Conservation (phyloP, 2,797 vertebrate species). For the Phalloptychus januarius region DNA sequence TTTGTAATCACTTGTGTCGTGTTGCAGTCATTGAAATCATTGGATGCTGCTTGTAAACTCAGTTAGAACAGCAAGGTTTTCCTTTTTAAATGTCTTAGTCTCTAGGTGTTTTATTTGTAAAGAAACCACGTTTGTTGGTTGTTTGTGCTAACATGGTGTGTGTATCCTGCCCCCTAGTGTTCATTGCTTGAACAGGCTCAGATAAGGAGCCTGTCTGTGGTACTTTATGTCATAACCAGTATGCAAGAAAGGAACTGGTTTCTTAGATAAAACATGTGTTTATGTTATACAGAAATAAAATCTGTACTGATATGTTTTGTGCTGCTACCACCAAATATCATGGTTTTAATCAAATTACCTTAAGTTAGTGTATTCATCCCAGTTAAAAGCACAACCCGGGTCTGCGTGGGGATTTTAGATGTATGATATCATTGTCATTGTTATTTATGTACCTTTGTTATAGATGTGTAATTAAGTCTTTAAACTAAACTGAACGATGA, state of each 20-base stretch:
- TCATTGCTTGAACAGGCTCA: constrained; percentile 55
- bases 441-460: constrained; percentile 75
- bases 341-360: background rate
- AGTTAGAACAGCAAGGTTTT: constrained; percentile 55
- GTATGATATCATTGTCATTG: constrained; percentile 68
- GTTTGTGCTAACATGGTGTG: constrained; percentile 63
- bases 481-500: constrained; percentile 59
- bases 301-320: constrained; percentile 47
- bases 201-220: constrained; percentile 43
- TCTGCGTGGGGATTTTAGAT: constrained; percentile 61
- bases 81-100: constrained; percentile 62
- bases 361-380: constrained; percentile 4
- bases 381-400: constrained; percentile 36
- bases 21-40: constrained; percentile 33
- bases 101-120: constrained; percentile 50
- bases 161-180: constrained; percentile 67
- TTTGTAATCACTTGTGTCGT: constrained; percentile 38
- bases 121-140: constrained; percentile 56
- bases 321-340: constrained; percentile 29
- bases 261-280: constrained; percentile 60
- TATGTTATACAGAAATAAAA: constrained; percentile 46
- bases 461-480: constrained; percentile 74
- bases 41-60: constrained; percentile 67
- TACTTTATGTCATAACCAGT: constrained; percentile 52
- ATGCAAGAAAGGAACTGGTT: constrained; percentile 44